Evolutionary conservation across 2,888 invertebrate species (phyloP).

Genomic region (Morinoia aosen): DNA sequence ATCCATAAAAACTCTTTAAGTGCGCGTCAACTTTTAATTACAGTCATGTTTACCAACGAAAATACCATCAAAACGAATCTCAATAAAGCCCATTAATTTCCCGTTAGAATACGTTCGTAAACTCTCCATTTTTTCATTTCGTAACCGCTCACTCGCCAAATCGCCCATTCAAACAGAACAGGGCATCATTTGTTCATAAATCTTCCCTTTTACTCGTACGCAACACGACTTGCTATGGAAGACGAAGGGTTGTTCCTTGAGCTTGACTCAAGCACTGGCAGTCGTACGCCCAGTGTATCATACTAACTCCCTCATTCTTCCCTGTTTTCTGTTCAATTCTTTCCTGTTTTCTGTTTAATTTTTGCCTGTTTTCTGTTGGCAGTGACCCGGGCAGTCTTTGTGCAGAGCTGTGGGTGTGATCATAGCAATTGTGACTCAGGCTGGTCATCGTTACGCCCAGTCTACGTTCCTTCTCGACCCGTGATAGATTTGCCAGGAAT

Average conservation of each 20-base stretch:
- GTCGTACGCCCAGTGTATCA: not conserved
- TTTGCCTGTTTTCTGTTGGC: not conserved
- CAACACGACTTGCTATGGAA: not conserved
- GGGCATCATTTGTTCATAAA: not conserved
- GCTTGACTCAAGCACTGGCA: not conserved
- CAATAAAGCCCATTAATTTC: not conserved
- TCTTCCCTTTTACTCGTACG: not conserved
- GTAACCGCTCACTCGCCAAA: not conserved
- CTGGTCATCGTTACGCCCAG: not conserved
- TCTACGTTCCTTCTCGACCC: not conserved
- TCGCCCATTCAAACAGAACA: not conserved
- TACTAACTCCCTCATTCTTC: not conserved
- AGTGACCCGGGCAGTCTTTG: not conserved
- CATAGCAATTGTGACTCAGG: conserved; percentile 18
- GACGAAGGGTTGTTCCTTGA: not conserved
- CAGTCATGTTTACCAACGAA: not conserved
- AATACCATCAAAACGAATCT: not conserved
- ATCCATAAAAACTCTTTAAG: not conserved
- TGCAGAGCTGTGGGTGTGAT: conserved; percentile 28
- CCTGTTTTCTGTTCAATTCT: too few relatives aligned
- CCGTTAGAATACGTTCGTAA: not conserved
- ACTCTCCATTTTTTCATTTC: not conserved
- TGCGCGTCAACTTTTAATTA: not conserved
- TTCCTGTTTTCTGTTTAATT: not conserved
- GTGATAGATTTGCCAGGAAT: conserved; percentile 34